A percentile compares a stretch with the other conserved stretches of the same genome.
phyloP scores from a whole-genome alignment of 1,140 invertebrate species.

The Rhopalosiphum padi region DNA sequence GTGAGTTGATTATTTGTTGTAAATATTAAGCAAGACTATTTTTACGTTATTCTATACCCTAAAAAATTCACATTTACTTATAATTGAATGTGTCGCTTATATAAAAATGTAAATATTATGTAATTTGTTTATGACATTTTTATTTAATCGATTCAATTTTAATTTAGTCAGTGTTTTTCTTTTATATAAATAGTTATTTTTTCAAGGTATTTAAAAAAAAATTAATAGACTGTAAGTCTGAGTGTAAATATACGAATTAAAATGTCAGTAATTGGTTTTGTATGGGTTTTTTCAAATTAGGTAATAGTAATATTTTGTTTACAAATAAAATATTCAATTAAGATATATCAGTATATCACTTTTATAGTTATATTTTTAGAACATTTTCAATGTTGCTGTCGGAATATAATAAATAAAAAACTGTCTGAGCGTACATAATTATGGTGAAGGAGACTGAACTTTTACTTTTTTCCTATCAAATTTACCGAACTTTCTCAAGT shows the following conservation, averaged over 20 bases:
- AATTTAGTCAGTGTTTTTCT: neutral
- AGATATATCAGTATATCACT: neutral
- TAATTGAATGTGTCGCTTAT: neutral
- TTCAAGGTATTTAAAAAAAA: neutral
- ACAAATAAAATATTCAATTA: neutral
- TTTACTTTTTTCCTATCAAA: neutral
- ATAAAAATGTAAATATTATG: neutral
- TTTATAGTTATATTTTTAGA: neutral
- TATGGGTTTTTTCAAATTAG: neutral
- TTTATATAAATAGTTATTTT: neutral
- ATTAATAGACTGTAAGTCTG: neutral
- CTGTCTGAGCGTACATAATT: neutral
- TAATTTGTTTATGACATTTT: neutral
- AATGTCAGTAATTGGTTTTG: neutral
- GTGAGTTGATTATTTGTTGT: neutral
- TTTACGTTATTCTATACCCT: neutral
- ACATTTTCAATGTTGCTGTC: neutral
- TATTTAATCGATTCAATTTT: neutral
- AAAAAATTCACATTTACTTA: neutral
- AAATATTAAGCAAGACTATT: neutral
- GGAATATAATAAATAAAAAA: neutral
- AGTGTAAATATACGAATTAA: neutral
- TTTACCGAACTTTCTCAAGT: neutral
- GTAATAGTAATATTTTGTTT: neutral
- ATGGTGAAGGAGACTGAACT: neutral